These are phyloP conservation scores for Drosophila nikananu DNA, from an alignment of 1,140 invertebrate genomes.

Conservation along the genomic window DNA sequence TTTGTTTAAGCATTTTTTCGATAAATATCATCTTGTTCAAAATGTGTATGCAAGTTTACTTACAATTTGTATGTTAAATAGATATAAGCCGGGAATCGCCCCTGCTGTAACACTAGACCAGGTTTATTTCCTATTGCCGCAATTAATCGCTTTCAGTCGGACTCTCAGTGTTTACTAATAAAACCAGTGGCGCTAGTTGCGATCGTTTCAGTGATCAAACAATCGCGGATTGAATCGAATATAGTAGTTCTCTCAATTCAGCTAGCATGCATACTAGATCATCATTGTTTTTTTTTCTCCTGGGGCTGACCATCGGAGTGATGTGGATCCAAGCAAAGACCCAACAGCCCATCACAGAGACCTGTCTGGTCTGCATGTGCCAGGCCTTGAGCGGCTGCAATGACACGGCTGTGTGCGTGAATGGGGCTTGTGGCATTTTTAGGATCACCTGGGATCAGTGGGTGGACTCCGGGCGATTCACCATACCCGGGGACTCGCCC, in stretches of 20 bases:
- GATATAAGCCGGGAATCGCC: conserved; percentile 8
- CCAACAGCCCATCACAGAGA: conserved; percentile 87
- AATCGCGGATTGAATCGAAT: conserved; percentile 26
- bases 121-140: conserved; percentile 14
- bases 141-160: conserved; percentile 6
- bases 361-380: conserved; percentile 93
- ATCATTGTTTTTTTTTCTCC: not conserved
- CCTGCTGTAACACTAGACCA: not conserved
- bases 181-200: conserved; percentile 1
- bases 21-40: not conserved
- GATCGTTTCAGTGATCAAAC: conserved; percentile 31
- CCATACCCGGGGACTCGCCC: conserved; percentile 86
- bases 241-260: not conserved
- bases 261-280: conserved; percentile 5
- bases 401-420: conserved; percentile 87
- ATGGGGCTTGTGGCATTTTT: conserved; percentile 93
- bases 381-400: conserved; percentile 89
- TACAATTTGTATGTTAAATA: conserved; percentile 3
- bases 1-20: not conserved
- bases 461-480: conserved; percentile 93
- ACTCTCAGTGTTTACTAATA: conserved; percentile 14
- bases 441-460: conserved; percentile 94
- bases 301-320: conserved; percentile 23
- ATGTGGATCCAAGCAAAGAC: conserved; percentile 2
- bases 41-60: conserved; percentile 2